These are phyloP conservation scores for Ecdyonurus torrentis DNA, from an alignment of 2,888 invertebrate species.

Conservation along the genomic window DNA sequence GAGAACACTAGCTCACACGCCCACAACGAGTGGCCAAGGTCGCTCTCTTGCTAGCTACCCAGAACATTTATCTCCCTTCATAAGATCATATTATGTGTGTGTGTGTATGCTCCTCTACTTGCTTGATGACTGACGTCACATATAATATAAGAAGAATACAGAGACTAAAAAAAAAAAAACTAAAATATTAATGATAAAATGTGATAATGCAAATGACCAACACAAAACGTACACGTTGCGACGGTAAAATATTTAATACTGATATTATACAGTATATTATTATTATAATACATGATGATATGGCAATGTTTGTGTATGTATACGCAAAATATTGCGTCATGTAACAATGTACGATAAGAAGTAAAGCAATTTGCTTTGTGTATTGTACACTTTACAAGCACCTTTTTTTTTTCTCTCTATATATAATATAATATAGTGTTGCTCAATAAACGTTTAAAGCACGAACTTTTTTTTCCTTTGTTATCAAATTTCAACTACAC, in stretches of 20 bases:
- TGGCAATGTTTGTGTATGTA: neutral
- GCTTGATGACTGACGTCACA: neutral
- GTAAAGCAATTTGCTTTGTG: too few species aligned
- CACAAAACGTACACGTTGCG: too few species aligned
- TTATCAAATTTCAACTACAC: too few species aligned
- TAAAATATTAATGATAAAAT: too few species aligned
- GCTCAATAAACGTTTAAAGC: too few species aligned
- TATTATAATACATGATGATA: neutral
- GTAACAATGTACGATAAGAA: neutral
- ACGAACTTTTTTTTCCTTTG: too few species aligned
- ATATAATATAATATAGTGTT: too few species aligned
- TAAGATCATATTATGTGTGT: neutral
- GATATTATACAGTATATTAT: too few species aligned
- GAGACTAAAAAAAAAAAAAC: neutral
- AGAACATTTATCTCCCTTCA: neutral
- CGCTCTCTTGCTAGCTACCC: neutral
- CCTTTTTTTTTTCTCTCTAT: too few species aligned
- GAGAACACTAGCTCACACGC: neutral
- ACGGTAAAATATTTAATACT: neutral
- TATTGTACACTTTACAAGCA: too few species aligned
- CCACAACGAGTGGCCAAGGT: neutral
- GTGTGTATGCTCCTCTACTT: neutral
- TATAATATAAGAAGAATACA: too few species aligned
- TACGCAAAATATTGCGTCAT: neutral
- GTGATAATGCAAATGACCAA: neutral